Evolutionary conservation across 1,140 invertebrate species (phyloP), one percentile per base, ranked within the genome.

Genomic region (Vanessa tameamea): DNA sequence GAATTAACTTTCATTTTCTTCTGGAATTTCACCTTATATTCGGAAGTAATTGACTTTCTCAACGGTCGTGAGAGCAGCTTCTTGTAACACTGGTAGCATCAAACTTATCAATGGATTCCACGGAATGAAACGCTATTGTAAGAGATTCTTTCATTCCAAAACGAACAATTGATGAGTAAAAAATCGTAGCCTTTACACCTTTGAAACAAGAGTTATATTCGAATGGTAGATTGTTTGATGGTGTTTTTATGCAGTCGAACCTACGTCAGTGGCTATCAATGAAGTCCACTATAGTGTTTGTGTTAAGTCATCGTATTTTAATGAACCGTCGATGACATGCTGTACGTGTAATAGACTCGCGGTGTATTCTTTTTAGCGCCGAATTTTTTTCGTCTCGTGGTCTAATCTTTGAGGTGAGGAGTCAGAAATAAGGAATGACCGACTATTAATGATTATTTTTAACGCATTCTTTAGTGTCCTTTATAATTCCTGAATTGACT

Each of bases 221-320:
- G 70, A 61, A 69, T 83, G 69, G 37, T 37, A 50, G 65, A 68
- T n/a, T 64, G 72, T 57, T 64, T 53, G 68, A 80, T 85, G 80
- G 67, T 72, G 81, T 92, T 92, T 92, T 92, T 92, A 84, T 87
- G 77, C 72, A 84, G 73, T 64, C 77, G 64, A 88, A 87, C 87
- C 89, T 89, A 92, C 88, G 90, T 89, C 88, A 82, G 86, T 85
- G 87, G 87, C 87, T 89, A 90, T 92, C 90, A 92, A 92, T 92
- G 90, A 92, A 92, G 87, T 90, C 87, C 88, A 91, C 85, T 90
- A 89, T 89, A 82, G 75, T 89, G 80, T 92, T 92, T 90, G 82
- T 92, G 90, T 91, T 87, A 87, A 92, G 90, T 92, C 90, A 92
- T 92, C 88, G 87, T 81, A 87, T 92, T 92, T 92, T 92, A 92